phyloP scores from a whole-genome alignment of 2,797 vertebrate genomes.

The Mergus octosetaceus region DNA sequence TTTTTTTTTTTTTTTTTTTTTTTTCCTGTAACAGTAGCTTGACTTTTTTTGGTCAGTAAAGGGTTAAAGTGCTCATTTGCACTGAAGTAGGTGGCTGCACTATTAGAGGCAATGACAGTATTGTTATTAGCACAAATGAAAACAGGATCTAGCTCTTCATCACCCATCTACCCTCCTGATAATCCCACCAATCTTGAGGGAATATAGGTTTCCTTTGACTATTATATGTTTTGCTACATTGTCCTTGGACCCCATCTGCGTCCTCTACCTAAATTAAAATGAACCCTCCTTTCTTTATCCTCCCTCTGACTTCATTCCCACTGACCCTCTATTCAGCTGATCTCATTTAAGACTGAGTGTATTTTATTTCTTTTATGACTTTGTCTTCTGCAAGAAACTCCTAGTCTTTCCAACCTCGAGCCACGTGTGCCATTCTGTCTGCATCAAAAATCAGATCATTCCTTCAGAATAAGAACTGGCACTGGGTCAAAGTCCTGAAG shows the following conservation, averaged over 20 bases:
- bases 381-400: constrained; percentile 57
- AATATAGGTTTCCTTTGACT: background rate
- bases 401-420: constrained; percentile 36
- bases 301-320: constrained; percentile 46
- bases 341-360: constrained; percentile 56
- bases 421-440: constrained; percentile 64
- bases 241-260: constrained; percentile 35
- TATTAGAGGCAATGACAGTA: constrained; percentile 56
- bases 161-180: background rate
- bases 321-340: constrained; percentile 59
- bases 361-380: constrained; percentile 73
- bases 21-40: background rate
- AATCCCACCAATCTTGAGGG: constrained; percentile 1
- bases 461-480: constrained; percentile 69
- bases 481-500: constrained; percentile 69
- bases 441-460: constrained; percentile 71
- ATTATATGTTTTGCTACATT: constrained; percentile 34
- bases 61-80: constrained; percentile 34
- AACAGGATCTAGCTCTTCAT: constrained; percentile 53
- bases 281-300: constrained; percentile 1
- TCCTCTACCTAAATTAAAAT: constrained; percentile 49
- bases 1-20: background rate
- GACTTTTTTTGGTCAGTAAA: constrained; percentile 1
- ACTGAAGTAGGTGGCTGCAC: constrained; percentile 19
- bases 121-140: constrained; percentile 46